Conservation (phyloP, 2,888 invertebrate genomes). For the Pyrrhosoma nymphula region DNA sequence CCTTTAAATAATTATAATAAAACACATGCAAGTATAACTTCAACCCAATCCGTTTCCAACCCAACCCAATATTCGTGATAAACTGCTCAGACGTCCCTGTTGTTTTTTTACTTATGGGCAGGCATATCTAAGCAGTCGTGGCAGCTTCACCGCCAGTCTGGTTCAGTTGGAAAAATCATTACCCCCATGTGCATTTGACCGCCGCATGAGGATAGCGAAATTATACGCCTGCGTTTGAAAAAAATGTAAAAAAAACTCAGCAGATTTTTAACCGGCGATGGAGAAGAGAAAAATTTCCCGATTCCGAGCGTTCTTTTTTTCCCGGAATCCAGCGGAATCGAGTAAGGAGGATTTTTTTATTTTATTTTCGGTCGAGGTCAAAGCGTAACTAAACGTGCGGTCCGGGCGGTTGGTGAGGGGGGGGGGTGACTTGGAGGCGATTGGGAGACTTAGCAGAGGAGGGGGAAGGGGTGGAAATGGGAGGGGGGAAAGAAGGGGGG, state of each 20-base stretch:
- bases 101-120: no score
- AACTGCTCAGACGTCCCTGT: no score
- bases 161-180: neutral
- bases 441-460: neutral
- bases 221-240: neutral
- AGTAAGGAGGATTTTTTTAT: neutral
- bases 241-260: neutral
- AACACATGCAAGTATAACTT: no score
- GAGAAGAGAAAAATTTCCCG: neutral
- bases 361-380: neutral
- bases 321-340: neutral
- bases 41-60: no score
- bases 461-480: neutral
- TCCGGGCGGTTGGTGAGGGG: neutral
- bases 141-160: no score
- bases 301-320: neutral
- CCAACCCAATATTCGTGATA: no score
- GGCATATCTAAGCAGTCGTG: no score
- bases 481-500: neutral
- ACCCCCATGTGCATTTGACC: neutral
- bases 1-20: no score
- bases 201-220: neutral
- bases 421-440: no score
- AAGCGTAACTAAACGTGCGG: constrained; percentile 8
- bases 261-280: neutral